Conservation (phyloP, 2,797 vertebrate species). For the Hemibagrus guttatus region DNA sequence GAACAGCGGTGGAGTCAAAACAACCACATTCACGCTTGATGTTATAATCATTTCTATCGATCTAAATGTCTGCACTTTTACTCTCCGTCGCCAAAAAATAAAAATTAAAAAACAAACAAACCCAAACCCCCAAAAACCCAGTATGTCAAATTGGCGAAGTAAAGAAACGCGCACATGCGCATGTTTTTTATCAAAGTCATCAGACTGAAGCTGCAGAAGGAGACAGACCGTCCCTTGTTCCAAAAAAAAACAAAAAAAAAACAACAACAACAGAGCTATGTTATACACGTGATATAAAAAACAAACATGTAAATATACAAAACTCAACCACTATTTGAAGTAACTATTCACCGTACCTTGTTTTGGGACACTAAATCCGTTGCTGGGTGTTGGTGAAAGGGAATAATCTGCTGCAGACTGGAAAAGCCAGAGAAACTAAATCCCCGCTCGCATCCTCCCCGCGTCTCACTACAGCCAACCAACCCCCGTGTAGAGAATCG, state of each 20-base stretch:
- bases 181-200: constrained; percentile 1
- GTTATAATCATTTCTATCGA: constrained; percentile 11
- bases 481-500: constrained; percentile 67
- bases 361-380: constrained; percentile 75
- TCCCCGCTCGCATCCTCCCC: constrained; percentile 63
- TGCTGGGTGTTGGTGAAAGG: constrained; percentile 68
- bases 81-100: neutral
- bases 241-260: neutral
- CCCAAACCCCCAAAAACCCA: neutral
- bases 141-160: neutral
- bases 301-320: neutral
- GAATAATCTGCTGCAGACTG: constrained; percentile 75
- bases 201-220: constrained; percentile 7
- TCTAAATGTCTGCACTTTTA: constrained; percentile 12
- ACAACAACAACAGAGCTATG: neutral
- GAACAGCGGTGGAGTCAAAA: constrained; percentile 6
- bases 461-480: constrained; percentile 65
- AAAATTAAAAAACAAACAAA: neutral
- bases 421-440: constrained; percentile 75
- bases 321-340: constrained; percentile 15
- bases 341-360: constrained; percentile 67
- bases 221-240: constrained; percentile 4
- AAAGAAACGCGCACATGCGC: neutral
- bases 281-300: neutral
- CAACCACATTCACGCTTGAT: neutral